These are phyloP conservation scores for Lethocerus indicus DNA, from an alignment of 1,140 invertebrate genomes.

Conservation along the genomic window DNA sequence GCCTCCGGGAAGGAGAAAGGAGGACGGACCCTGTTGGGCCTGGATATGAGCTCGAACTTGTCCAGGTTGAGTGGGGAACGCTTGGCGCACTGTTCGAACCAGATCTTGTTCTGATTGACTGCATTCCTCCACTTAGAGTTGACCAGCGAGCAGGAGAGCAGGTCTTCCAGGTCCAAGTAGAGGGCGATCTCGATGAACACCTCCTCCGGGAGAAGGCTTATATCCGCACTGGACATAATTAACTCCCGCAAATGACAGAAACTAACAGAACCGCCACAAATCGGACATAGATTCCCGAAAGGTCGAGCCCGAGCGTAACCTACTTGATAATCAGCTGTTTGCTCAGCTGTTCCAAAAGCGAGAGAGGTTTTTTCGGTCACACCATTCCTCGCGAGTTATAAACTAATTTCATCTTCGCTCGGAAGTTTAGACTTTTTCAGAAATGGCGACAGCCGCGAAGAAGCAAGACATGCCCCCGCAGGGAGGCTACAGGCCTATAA, in stretches of 20 bases:
- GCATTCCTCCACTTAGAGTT: constrained; percentile 12
- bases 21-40: neutral
- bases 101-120: constrained; percentile 14
- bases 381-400: too few species aligned
- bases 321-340: too few species aligned
- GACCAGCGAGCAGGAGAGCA: constrained; percentile 12
- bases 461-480: constrained; percentile 70
- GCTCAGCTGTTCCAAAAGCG: too few species aligned
- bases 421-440: neutral
- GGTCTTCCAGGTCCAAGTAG: constrained; percentile 9
- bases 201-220: constrained; percentile 10
- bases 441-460: constrained; percentile 11
- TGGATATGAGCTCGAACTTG: constrained; percentile 5
- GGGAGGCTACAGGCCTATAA: constrained; percentile 62
- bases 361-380: too few species aligned
- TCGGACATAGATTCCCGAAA: too few species aligned
- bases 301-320: too few species aligned
- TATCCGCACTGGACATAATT: too few species aligned
- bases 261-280: too few species aligned
- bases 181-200: constrained; percentile 9
- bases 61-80: constrained; percentile 5
- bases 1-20: neutral
- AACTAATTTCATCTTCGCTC: too few species aligned
- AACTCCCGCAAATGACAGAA: too few species aligned
- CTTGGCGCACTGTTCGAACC: constrained; percentile 9